Base-by-base conservation (phyloP, 2,797 vertebrate genomes). In the Danio albolineatus region DNA sequence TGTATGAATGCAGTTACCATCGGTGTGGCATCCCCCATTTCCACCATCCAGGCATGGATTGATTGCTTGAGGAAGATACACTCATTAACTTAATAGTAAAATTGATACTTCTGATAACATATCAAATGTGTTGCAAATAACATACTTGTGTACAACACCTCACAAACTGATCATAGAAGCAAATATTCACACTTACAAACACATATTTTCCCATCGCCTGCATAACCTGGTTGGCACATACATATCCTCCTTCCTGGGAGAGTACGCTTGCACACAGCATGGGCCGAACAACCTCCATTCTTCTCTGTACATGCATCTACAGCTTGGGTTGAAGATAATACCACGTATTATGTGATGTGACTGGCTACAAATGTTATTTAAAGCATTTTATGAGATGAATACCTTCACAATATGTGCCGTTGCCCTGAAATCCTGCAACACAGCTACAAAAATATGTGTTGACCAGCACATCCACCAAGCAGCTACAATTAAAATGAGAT, bases 381-480 rank as follows among this genome's bases (percentile, higher is more conserved):
- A 67, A 16, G 4, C 4, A 46, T 17, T 16, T 16, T 13, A n/a
- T 54, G 21, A 10, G 19, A 10, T 7, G 53, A 87, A 92, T 92
- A 94, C 97, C 96, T 94, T 90, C 89, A 87, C 98, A 98, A 85
- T 88, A 79, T 0, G 95, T 97, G 38, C 98, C 97, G 0, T 98
- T 98, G 64, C 98, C 97, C 79, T 93, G 59, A 79, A 97, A 99
- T 1, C 98, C 97, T 5, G 93, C 92, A 0, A 96, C 94, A 70
- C 98, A 99, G 60, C 88, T 90, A 89, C 98, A 99, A 1, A 77
- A 92, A 17, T 89, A 76, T 2, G 88, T 86, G 54, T 90, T 87
- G 0, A 92, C 88, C 0, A 80, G 51, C 0, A 60, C 5, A 1
- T 85, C 72, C 41, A 91, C 76, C 57, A 95, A 85, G 82, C 97